A percentile compares a stretch with the other conserved stretches of the same genome.
phyloP scores from a whole-genome alignment of 2,113 vertebrate genomes.

The Panurus biarmicus region DNA sequence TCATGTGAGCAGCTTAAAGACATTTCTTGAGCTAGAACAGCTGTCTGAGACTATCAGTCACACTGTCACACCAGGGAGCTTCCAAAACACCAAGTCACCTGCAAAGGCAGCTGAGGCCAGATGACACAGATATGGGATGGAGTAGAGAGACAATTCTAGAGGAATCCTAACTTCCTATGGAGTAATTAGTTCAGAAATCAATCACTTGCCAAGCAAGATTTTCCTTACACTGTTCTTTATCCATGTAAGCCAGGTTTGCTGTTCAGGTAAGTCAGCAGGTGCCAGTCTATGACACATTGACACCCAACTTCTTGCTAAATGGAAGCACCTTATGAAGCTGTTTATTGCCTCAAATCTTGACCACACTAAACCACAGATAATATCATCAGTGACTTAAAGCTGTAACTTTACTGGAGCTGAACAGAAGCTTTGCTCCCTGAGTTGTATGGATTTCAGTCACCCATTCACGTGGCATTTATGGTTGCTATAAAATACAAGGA shows the following conservation, averaged over 20 bases:
- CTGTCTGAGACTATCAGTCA: neutral
- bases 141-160: neutral
- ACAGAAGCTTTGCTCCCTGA: neutral
- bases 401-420: neutral
- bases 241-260: neutral
- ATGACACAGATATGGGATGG: neutral
- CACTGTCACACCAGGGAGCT: neutral
- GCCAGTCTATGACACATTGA: neutral
- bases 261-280: neutral
- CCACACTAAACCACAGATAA: neutral
- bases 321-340: neutral
- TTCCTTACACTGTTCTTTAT: neutral
- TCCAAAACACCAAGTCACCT: neutral
- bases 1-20: neutral
- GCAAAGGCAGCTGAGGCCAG: neutral
- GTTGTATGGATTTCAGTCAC: neutral
- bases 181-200: neutral
- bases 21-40: neutral
- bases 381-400: neutral
- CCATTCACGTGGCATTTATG: neutral
- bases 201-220: neutral
- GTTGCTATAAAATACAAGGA: neutral
- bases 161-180: neutral
- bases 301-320: neutral
- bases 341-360: neutral